Evolutionary conservation across 2,797 vertebrate genomes (phyloP).

Genomic region (Pelodytes ibericus): DNA sequence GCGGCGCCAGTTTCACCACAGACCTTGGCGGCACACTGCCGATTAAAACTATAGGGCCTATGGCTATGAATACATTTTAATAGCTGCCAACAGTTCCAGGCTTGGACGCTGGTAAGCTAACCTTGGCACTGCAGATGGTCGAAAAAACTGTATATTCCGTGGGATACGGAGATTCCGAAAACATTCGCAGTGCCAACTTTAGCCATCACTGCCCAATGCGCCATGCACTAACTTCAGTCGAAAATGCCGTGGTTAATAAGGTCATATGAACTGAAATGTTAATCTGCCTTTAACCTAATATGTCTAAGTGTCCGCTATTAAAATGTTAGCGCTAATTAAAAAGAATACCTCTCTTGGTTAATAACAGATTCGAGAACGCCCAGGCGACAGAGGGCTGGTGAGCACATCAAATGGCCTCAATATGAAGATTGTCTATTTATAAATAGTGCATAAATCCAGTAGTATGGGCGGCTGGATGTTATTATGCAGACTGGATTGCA

Average conservation of each 20-base stretch:
- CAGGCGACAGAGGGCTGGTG: constrained; percentile 39
- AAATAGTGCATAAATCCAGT: constrained; percentile 50
- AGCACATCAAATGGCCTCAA: constrained; percentile 63
- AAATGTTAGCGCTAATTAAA: background rate
- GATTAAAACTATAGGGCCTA: too few relatives aligned
- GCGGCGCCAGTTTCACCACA: too few relatives aligned
- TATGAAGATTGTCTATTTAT: constrained; percentile 58
- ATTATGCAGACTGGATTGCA: constrained; percentile 37
- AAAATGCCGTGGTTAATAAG: background rate
- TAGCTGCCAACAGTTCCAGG: too few relatives aligned
- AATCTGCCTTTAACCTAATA: constrained; percentile 9
- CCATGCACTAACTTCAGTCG: background rate
- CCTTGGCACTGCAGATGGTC: too few relatives aligned
- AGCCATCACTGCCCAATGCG: too few relatives aligned
- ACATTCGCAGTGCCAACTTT: too few relatives aligned
- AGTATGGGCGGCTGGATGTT: constrained; percentile 15
- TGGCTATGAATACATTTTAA: too few relatives aligned
- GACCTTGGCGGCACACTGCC: too few relatives aligned
- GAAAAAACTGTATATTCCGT: too few relatives aligned
- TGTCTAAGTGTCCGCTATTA: constrained; percentile 6
- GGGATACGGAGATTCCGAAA: too few relatives aligned
- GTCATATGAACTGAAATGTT: constrained; percentile 7
- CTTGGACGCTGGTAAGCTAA: too few relatives aligned
- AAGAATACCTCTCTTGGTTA: background rate
- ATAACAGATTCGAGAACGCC: background rate